A percentile compares a stretch with the other conserved stretches of the same genome.
Conservation (phyloP, 37 sponge, comb jelly and placozoan species). For the Mnemiopsis leidyi region DNA sequence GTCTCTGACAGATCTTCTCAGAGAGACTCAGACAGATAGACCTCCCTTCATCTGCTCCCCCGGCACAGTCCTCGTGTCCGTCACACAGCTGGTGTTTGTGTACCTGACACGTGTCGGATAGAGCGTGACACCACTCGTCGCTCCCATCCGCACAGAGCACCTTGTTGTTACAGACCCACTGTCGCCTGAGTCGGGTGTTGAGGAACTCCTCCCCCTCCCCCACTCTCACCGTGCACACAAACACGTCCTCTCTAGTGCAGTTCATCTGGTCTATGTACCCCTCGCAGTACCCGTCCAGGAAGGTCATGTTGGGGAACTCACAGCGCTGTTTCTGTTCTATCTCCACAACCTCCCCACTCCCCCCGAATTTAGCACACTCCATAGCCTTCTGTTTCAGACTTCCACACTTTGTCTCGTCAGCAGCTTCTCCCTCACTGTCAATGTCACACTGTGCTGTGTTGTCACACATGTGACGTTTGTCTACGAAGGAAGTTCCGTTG, state of each 20-base stretch:
- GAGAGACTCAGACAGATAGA: background rate
- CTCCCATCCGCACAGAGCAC: background rate
- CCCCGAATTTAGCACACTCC: background rate
- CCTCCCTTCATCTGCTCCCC: background rate
- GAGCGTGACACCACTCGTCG: background rate
- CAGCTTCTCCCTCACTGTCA: background rate
- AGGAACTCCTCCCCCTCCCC: background rate
- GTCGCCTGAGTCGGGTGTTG: background rate
- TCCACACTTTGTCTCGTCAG: background rate
- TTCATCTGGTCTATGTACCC: slow-evolving; percentile 42
- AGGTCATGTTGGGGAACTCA: slow-evolving; percentile 1
- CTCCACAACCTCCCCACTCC: background rate
- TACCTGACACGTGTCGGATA: background rate
- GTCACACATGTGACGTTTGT: background rate
- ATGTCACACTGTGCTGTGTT: background rate
- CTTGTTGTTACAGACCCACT: slow-evolving; percentile 36
- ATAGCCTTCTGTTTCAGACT: background rate
- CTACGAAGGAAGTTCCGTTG: background rate
- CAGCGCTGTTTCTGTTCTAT: background rate
- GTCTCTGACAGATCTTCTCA: background rate
- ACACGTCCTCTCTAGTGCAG: background rate
- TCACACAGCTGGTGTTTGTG: slow-evolving; percentile 36
- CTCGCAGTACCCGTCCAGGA: slow-evolving; percentile 44
- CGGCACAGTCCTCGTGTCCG: background rate
- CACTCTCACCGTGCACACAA: background rate